Evolutionary conservation across 2,113 vertebrate genomes (phyloP).

Genomic region (Asarcornis scutulata): DNA sequence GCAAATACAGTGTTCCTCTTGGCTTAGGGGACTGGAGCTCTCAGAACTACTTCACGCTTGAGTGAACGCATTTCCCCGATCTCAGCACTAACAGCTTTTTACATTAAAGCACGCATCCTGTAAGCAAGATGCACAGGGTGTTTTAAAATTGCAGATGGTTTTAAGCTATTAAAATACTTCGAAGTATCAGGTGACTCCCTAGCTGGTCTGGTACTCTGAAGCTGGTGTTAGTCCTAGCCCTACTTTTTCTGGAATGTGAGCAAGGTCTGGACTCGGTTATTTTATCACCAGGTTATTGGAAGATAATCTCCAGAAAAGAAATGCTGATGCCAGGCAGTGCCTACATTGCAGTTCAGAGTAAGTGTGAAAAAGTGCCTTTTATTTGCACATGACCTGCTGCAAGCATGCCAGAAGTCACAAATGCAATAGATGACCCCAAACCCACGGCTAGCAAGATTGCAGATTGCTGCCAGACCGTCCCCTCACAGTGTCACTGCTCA

Average conservation of each 20-base stretch:
- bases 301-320: background rate
- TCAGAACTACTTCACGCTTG: background rate
- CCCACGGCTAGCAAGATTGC: background rate
- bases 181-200: accelerated
- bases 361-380: background rate
- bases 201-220: background rate
- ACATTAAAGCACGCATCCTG: background rate
- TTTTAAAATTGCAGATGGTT: background rate
- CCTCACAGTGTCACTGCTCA: background rate
- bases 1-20: background rate
- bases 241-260: background rate
- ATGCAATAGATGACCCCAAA: background rate
- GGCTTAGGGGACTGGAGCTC: background rate
- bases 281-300: background rate
- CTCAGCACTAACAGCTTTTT: background rate
- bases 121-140: background rate
- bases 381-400: background rate
- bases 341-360: background rate
- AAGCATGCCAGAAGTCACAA: background rate
- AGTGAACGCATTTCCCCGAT: background rate
- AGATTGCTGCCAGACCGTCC: background rate
- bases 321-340: background rate
- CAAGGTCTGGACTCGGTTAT: background rate
- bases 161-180: background rate
- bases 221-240: background rate